Percentiles rank a stretch among this genome's conserved stretches.
phyloP scores from a whole-genome alignment of 2,113 vertebrate genomes.

The Cyanoderma ruficeps region DNA sequence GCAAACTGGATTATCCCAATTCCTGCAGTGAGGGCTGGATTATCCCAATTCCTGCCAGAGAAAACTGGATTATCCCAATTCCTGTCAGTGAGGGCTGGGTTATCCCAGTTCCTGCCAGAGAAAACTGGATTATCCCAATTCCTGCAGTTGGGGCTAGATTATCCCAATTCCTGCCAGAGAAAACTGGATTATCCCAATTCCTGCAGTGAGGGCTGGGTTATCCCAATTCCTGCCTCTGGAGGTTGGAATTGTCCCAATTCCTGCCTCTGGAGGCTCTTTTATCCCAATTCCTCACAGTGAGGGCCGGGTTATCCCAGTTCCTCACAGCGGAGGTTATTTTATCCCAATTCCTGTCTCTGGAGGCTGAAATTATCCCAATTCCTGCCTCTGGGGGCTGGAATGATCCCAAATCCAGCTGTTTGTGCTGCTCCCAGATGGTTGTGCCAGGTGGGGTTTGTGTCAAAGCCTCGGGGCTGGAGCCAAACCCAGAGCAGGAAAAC shows the following conservation, averaged over 20 bases:
- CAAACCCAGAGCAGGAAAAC: background rate
- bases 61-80: background rate
- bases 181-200: background rate
- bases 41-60: too few relatives aligned
- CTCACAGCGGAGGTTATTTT: too few relatives aligned
- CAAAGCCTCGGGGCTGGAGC: background rate
- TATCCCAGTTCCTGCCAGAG: background rate
- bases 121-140: background rate
- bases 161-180: background rate
- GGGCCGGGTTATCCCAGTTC: too few relatives aligned
- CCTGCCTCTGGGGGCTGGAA: background rate
- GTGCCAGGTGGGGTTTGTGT: background rate
- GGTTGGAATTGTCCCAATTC: background rate
- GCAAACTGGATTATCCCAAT: background rate
- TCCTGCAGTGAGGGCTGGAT: too few relatives aligned
- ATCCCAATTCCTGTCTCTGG: background rate
- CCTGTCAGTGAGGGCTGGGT: rapidly evolving
- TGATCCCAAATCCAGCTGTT: background rate
- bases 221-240: background rate
- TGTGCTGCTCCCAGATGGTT: background rate
- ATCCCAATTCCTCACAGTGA: too few relatives aligned
- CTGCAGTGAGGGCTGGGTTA: background rate
- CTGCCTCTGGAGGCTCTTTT: too few relatives aligned
- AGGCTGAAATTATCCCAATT: background rate
- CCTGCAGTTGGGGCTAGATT: background rate